phyloP scores from a whole-genome alignment of 2,113 vertebrate species.

The Hymenochirus boettgeri region DNA sequence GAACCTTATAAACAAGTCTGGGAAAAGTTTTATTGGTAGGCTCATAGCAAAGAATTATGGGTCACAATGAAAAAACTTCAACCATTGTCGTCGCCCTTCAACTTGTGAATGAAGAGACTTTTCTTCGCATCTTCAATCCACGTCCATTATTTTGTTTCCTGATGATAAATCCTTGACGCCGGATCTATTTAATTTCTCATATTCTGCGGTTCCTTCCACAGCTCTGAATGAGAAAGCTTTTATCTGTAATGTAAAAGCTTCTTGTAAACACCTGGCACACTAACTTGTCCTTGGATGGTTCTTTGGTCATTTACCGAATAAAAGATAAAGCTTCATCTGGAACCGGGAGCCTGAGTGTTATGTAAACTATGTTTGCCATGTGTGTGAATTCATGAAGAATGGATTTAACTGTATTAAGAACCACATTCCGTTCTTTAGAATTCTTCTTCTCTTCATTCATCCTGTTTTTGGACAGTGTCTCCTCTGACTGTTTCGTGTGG shows the following conservation, averaged over 20 bases:
- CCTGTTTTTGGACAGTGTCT: no score
- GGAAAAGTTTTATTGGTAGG: no score
- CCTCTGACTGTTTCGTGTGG: no score
- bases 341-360: no score
- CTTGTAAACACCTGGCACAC: constrained; percentile 5
- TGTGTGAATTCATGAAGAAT: no score
- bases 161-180: constrained; percentile 26
- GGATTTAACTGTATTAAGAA: no score
- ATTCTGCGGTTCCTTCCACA: not conserved
- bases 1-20: no score
- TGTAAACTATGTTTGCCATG: no score
- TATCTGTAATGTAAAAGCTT: constrained; percentile 10
- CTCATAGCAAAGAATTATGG: not conserved
- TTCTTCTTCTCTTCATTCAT: no score
- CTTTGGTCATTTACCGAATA: not conserved
- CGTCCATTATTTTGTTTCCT: not conserved
- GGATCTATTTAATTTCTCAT: not conserved
- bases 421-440: no score
- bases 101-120: not conserved
- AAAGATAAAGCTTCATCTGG: not conserved
- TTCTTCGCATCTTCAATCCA: not conserved
- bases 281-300: constrained; percentile 14
- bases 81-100: not conserved
- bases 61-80: not conserved
- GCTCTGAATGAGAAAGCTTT: constrained; percentile 1